Evolutionary conservation across 53 echinoderm and acorn worm genomes (phyloP), one percentile per base, ranked within the genome.

Genomic region (Arbacia lixula): DNA sequence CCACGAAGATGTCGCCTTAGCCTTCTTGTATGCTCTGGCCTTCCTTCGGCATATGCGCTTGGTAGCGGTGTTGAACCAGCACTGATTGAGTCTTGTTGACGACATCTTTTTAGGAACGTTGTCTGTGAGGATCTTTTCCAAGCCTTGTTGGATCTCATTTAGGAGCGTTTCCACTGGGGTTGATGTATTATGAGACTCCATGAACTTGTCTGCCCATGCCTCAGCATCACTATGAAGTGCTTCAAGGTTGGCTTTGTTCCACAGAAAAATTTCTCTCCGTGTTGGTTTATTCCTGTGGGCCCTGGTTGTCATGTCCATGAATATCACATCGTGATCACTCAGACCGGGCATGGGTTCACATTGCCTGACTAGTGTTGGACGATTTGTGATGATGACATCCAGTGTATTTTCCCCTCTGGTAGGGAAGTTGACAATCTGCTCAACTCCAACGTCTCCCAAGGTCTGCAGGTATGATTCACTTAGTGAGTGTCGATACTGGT

Each of bases 1-100:
- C 72, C 85, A 85, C 4, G 37, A 36, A 4, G 68, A 68, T 28
- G 33, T 84, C 26, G 12, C 31, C 35, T 65, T 42, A 28, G 84
- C 84, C 34, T 74, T 84, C 50, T 64, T 83, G 53, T 50, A 85
- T 2, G 85, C 72, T 64, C 72, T 54, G 60, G 72, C 38, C 68
- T 85, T 85, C 40, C 36, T 78, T 24, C 61, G 79, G 24, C 79
- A 78, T 24, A 78, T 78, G 25, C 37, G 16, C 34, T 83, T 83
- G 2, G 64, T 63, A 24, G 83, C 24, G 22, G 82, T 30, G 52
- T 72, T 72, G 25, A 72, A 72, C 73, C 73, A 72, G 17, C 73
- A 72, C 53, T 52, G 52, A 28, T 60, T 82, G 36, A 32, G 34
- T 43, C 83, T 83, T 11, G 83, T 53, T 17, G 87, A 79, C 4